Percentiles rank a stretch among this genome's conserved stretches.
phyloP scores from a whole-genome alignment of 64 coral and sea anemone genomes.

The Platygyra sinensis region DNA sequence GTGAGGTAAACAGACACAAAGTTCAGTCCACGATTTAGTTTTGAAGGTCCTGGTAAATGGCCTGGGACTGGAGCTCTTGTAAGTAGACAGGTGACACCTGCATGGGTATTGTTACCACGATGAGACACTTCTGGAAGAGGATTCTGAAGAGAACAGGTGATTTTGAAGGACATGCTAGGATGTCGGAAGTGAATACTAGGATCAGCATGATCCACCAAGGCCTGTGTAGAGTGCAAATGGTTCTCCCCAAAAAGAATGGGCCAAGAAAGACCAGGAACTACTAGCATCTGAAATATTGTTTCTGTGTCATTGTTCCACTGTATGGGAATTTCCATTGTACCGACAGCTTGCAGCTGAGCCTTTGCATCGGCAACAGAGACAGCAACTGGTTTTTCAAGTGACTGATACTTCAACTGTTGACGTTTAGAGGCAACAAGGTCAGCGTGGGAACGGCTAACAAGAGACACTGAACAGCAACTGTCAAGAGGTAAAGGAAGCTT shows the following conservation, averaged over 20 bases:
- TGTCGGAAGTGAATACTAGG: conserved; percentile 8
- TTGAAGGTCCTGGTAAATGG: background rate
- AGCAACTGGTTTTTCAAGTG: conserved; percentile 19
- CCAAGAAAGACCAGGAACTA: conserved; percentile 40
- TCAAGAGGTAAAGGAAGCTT: conserved; percentile 28
- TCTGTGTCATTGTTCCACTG: conserved; percentile 37
- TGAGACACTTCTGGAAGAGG: background rate
- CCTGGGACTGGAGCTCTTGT: conserved; percentile 5
- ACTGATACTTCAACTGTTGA: conserved; percentile 2
- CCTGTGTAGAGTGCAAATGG: conserved; percentile 41
- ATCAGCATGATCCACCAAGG: conserved; percentile 27
- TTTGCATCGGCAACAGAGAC: conserved; percentile 23
- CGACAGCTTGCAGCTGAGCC: background rate
- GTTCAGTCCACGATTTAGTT: conserved; percentile 34
- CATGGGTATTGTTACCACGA: background rate
- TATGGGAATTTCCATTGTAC: conserved; percentile 23
- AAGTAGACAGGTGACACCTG: conserved; percentile 27
- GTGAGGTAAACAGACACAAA: conserved; percentile 45
- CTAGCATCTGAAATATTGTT: conserved; percentile 30
- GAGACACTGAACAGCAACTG: conserved; percentile 49
- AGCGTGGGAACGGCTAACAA: conserved; percentile 44
- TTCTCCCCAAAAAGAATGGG: conserved; percentile 58
- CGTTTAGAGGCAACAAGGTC: conserved; percentile 2
- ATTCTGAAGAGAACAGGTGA: background rate
- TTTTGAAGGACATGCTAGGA: conserved; percentile 14